Percentiles rank a stretch among this genome's conserved stretches.
phyloP scores from a whole-genome alignment of 2,888 invertebrate genomes.

The Pheosia tremula region DNA sequence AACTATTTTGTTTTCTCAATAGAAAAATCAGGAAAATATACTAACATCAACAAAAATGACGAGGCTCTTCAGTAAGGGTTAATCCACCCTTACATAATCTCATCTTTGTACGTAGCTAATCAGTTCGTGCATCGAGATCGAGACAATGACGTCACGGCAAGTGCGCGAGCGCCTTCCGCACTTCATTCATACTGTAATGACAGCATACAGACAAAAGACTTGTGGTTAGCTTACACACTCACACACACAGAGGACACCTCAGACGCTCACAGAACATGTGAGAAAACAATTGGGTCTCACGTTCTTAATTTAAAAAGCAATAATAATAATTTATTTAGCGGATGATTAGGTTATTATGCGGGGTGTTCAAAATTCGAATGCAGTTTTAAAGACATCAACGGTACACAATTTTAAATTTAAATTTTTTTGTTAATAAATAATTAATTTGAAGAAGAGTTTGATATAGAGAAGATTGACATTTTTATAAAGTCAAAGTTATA shows the following conservation, averaged over 20 bases:
- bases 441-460: too few relatives aligned
- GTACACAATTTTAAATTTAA: too few relatives aligned
- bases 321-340: background rate
- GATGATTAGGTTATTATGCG: background rate
- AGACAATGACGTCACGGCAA: constrained; percentile 39
- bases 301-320: constrained; percentile 19
- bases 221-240: constrained; percentile 7
- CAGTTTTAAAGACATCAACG: constrained; percentile 50
- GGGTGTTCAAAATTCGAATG: background rate
- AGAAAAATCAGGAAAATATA: background rate
- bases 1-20: background rate
- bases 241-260: constrained; percentile 11
- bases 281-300: constrained; percentile 23
- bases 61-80: constrained; percentile 12
- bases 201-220: constrained; percentile 22
- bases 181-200: constrained; percentile 50
- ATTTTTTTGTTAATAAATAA: too few relatives aligned
- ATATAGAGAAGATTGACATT: too few relatives aligned
- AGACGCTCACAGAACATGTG: constrained; percentile 17
- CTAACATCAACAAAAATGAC: background rate
- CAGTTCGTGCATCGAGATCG: constrained; percentile 31
- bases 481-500: too few relatives aligned
- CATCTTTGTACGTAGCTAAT: constrained; percentile 4
- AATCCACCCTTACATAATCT: constrained; percentile 24
- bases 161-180: constrained; percentile 40